Evolutionary conservation across 64 coral and sea anemone species (phyloP).

Genomic region (Astreopora myriophthalma): DNA sequence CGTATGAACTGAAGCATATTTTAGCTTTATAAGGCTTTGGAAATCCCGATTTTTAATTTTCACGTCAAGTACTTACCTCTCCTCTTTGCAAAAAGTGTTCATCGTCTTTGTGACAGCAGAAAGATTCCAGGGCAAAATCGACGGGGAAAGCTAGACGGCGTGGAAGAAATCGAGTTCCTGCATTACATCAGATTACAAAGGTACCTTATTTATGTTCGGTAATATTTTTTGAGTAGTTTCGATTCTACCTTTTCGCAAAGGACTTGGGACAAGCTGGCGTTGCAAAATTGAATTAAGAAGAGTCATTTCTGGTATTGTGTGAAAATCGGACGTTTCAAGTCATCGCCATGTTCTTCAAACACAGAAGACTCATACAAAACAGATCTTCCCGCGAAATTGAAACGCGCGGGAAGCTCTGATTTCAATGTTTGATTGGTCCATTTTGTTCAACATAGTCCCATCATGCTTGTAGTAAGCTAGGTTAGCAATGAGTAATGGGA

Average conservation of each 20-base stretch:
- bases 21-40: no score
- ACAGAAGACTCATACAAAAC: neutral
- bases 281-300: conserved; percentile 48
- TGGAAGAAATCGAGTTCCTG: neutral
- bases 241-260: neutral
- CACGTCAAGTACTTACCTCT: conserved; percentile 14
- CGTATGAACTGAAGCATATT: neutral
- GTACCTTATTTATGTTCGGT: no score
- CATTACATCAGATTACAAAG: no score
- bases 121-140: conserved; percentile 54
- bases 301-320: conserved; percentile 27
- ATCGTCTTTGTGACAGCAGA: conserved; percentile 50
- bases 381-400: conserved; percentile 49
- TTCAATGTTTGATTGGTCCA: conserved; percentile 32
- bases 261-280: conserved; percentile 33
- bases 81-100: conserved; percentile 52
- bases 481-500: conserved; percentile 20
- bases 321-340: neutral
- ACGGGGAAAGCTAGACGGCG: conserved; percentile 12
- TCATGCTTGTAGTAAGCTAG: neutral
- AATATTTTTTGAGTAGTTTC: neutral
- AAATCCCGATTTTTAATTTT: neutral
- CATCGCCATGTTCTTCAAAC: neutral
- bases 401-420: conserved; percentile 24
- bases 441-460: neutral